phyloP scores from a whole-genome alignment of 2,888 invertebrate genomes.

The Yponomeuta sedellus region DNA sequence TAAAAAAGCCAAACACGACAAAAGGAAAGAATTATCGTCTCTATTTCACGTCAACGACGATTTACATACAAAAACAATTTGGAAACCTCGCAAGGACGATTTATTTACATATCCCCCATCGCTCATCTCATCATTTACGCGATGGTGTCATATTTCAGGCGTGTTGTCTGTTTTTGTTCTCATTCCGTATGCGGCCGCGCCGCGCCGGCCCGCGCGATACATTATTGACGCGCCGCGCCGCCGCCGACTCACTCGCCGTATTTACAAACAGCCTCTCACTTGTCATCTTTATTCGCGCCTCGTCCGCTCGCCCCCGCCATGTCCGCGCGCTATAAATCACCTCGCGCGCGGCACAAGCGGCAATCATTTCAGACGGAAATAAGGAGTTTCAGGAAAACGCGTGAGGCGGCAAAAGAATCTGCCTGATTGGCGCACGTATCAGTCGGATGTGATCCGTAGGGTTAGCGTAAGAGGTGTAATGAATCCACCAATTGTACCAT shows the following conservation, averaged over 20 bases:
- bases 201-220: background rate
- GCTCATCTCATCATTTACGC: conserved; percentile 20
- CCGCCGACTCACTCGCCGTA: background rate
- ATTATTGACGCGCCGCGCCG: background rate
- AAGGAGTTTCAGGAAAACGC: background rate
- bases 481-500: too few species aligned
- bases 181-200: conserved; percentile 35
- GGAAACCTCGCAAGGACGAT: conserved; percentile 13
- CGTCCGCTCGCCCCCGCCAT: background rate
- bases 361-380: background rate
- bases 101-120: conserved; percentile 17
- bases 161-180: conserved; percentile 26
- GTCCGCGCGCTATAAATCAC: background rate
- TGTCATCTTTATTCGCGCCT: conserved; percentile 1
- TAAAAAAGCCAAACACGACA: conserved; percentile 11
- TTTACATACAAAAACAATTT: conserved; percentile 17
- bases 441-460: background rate
- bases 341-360: background rate
- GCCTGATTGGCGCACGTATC: background rate
- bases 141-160: conserved; percentile 25
- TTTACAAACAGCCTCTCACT: background rate
- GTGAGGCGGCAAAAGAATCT: background rate
- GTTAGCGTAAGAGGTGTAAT: background rate
- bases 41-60: conserved; percentile 12
- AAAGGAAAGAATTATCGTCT: conserved; percentile 12